These are phyloP conservation scores for Xiphorhynchus erythropygius DNA, from an alignment of 2,797 vertebrate species.

Conservation along the genomic window DNA sequence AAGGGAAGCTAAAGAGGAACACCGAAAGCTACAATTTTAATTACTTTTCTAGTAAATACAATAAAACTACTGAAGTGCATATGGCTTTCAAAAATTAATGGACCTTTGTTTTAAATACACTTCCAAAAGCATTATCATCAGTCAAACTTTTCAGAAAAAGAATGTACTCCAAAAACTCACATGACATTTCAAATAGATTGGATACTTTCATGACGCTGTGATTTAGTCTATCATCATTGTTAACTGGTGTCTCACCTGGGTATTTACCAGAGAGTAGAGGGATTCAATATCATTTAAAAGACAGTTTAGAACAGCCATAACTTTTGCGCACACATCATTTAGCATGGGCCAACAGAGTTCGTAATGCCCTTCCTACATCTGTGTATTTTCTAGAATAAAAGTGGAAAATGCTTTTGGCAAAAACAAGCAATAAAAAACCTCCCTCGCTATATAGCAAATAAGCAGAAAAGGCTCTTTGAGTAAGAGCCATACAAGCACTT, in stretches of 20 bases:
- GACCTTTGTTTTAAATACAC: neutral
- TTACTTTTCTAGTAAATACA: accelerated
- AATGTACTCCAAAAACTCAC: neutral
- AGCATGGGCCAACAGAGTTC: neutral
- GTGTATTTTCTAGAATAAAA: neutral
- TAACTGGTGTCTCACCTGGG: neutral
- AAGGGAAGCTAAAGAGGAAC: neutral
- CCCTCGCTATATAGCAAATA: neutral
- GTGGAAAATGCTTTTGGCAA: neutral
- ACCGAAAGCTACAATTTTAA: neutral
- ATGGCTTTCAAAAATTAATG: neutral
- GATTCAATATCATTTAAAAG: neutral
- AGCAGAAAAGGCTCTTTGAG: neutral
- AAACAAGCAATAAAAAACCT: neutral
- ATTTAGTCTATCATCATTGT: neutral
- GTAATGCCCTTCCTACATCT: neutral
- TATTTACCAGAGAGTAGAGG: neutral
- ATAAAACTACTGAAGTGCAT: neutral
- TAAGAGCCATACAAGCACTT: neutral
- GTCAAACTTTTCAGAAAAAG: neutral
- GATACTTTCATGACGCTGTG: neutral
- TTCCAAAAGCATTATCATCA: neutral
- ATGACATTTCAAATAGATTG: neutral
- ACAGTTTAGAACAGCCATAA: neutral
- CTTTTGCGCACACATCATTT: neutral